Evolutionary conservation across 1,140 invertebrate genomes (phyloP).

Genomic region (Drosophila kikkawai): DNA sequence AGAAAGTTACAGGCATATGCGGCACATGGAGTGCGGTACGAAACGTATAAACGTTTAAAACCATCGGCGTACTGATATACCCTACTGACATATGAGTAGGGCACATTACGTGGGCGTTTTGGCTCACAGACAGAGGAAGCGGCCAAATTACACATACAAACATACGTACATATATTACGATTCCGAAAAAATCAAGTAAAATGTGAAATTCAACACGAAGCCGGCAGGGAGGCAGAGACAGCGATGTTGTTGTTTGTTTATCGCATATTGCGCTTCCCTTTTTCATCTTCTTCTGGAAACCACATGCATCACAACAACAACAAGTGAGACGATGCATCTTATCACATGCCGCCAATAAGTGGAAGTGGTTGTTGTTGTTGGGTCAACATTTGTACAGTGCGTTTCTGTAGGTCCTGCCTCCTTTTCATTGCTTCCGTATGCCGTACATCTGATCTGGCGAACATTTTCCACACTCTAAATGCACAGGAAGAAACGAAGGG

Average conservation of each 20-base stretch:
- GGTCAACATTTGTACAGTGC: slow-evolving; percentile 45
- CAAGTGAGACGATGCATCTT: slow-evolving; percentile 46
- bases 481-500: background rate
- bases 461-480: slow-evolving; percentile 2
- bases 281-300: slow-evolving; percentile 23
- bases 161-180: slow-evolving; percentile 25
- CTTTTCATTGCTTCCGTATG: slow-evolving; percentile 54
- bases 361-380: slow-evolving; percentile 60
- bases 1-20: slow-evolving; percentile 51
- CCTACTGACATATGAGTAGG: slow-evolving; percentile 11
- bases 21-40: slow-evolving; percentile 16
- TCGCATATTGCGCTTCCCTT: slow-evolving; percentile 17
- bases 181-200: slow-evolving; percentile 42
- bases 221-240: background rate
- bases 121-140: slow-evolving; percentile 56
- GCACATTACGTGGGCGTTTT: slow-evolving; percentile 64
- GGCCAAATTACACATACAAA: slow-evolving; percentile 43
- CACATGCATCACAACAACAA: slow-evolving; percentile 55
- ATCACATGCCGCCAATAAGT: slow-evolving; percentile 79
- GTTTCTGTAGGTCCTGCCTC: slow-evolving; percentile 11
- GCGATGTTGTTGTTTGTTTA: slow-evolving; percentile 23
- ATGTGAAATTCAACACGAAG: slow-evolving; percentile 68
- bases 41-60: background rate
- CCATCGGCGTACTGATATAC: slow-evolving; percentile 9
- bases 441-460: slow-evolving; percentile 28